Evolutionary conservation across 2,888 invertebrate species (phyloP).

Genomic region (Cryptus viduatorius): DNA sequence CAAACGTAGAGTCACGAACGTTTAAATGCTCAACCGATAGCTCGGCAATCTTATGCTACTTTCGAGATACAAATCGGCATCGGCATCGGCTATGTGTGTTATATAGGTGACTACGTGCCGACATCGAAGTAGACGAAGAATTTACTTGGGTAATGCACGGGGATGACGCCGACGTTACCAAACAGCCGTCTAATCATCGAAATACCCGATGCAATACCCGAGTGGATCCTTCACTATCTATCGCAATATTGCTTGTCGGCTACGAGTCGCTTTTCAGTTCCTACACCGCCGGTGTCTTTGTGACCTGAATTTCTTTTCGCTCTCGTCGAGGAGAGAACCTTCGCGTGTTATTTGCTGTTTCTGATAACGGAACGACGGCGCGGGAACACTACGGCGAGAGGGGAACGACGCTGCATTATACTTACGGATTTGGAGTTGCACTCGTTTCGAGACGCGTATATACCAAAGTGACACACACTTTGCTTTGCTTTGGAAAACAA

Average conservation of each 20-base stretch:
- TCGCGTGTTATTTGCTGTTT: constrained; percentile 12
- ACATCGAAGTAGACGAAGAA: constrained; percentile 8
- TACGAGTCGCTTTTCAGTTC: not conserved
- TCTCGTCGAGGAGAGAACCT: not conserved
- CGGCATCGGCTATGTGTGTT: not conserved
- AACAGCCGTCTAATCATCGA: constrained; percentile 32
- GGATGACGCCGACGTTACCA: constrained; percentile 5
- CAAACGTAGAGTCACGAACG: constrained; percentile 21
- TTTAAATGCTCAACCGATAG: constrained; percentile 49
- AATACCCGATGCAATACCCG: constrained; percentile 40
- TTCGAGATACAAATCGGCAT: constrained; percentile 1
- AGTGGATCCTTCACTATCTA: constrained; percentile 30
- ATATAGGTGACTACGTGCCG: constrained; percentile 8
- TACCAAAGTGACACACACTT: not conserved
- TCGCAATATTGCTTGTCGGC: constrained; percentile 12
- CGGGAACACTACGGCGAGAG: not conserved
- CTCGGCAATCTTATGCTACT: constrained; percentile 29
- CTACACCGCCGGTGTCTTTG: not conserved
- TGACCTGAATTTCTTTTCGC: constrained; percentile 51
- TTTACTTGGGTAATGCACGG: not conserved
- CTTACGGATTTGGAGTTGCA: constrained; percentile 44
- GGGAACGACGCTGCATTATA: constrained; percentile 23
- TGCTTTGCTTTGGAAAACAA: constrained; percentile 11
- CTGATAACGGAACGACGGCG: constrained; percentile 51
- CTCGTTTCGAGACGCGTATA: constrained; percentile 14